Evolutionary conservation across 2,888 invertebrate species (phyloP).

Genomic region (Autographa pulchrina): DNA sequence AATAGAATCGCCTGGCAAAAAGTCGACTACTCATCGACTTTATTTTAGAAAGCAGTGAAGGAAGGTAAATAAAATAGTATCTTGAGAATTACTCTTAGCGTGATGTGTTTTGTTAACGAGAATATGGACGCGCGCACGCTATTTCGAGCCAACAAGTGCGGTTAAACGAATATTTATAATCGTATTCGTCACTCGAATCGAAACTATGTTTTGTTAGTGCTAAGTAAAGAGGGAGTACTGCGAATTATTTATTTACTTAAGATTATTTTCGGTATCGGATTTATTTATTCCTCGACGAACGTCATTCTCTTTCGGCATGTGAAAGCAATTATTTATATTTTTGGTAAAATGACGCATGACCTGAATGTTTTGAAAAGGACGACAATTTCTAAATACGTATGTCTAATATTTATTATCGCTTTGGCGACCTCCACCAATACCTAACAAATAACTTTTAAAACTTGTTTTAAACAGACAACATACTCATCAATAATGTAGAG

Average conservation of each 20-base stretch:
- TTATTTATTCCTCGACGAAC: slow-evolving; percentile 81
- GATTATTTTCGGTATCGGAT: slow-evolving; percentile 80
- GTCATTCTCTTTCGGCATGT: slow-evolving; percentile 82
- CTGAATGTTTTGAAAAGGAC: slow-evolving; percentile 74
- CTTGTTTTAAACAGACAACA: background rate
- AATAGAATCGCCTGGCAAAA: slow-evolving; percentile 85
- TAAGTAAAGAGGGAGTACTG: slow-evolving; percentile 78
- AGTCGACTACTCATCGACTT: slow-evolving; percentile 83
- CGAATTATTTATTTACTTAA: slow-evolving; percentile 81
- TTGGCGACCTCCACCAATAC: background rate
- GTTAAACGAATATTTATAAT: slow-evolving; percentile 83
- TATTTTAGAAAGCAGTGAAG: slow-evolving; percentile 83
- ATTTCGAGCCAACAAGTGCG: slow-evolving; percentile 74
- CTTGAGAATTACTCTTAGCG: slow-evolving; percentile 75
- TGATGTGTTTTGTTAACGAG: slow-evolving; percentile 78
- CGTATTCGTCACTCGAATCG: slow-evolving; percentile 80
- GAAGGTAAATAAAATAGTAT: slow-evolving; percentile 86
- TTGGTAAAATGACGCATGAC: slow-evolving; percentile 82
- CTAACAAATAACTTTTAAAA: background rate
- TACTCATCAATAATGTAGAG: slow-evolving; percentile 25
- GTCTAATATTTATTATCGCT: slow-evolving; percentile 2
- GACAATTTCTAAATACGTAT: slow-evolving; percentile 63
- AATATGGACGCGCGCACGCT: slow-evolving; percentile 70
- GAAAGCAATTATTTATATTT: slow-evolving; percentile 83
- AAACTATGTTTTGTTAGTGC: slow-evolving; percentile 82